Evolutionary conservation across 2,113 vertebrate genomes (phyloP).

Genomic region (Phoxinus phoxinus): DNA sequence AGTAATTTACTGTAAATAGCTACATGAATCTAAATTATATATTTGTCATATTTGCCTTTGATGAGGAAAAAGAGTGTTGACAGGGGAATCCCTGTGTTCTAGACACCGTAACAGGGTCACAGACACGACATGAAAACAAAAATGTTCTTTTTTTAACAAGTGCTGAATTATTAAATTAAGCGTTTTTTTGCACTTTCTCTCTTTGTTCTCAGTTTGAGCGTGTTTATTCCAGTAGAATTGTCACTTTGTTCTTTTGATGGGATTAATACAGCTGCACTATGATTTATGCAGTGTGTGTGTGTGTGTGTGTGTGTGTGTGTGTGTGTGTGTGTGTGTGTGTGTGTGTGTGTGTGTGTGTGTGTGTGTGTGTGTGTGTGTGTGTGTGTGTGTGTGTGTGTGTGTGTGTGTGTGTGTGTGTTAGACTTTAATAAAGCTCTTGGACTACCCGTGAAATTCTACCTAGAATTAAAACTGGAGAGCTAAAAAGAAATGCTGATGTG

Average conservation of each 20-base stretch:
- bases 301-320: no score
- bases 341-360: not conserved
- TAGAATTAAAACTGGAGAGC: conserved; percentile 26
- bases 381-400: not conserved
- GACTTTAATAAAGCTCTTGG: not conserved
- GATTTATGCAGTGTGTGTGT: not conserved
- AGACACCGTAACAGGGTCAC: conserved; percentile 1
- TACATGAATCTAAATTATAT: not conserved
- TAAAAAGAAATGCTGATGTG: conserved; percentile 47
- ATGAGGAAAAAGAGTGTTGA: not conserved
- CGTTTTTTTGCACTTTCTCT: not conserved
- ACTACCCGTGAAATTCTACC: conserved; percentile 1
- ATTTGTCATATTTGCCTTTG: not conserved
- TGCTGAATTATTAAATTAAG: not conserved
- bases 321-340: not conserved
- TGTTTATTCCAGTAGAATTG: not conserved
- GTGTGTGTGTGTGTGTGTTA: not conserved
- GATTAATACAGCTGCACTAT: not conserved
- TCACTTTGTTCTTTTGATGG: not conserved
- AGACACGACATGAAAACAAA: conserved; percentile 3
- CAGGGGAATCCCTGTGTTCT: not conserved
- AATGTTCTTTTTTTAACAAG: not conserved
- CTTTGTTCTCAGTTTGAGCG: not conserved
- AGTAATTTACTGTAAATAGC: not conserved
- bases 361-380: not conserved